Conservation (phyloP, 2,113 vertebrate species). For the Asarcornis scutulata region DNA sequence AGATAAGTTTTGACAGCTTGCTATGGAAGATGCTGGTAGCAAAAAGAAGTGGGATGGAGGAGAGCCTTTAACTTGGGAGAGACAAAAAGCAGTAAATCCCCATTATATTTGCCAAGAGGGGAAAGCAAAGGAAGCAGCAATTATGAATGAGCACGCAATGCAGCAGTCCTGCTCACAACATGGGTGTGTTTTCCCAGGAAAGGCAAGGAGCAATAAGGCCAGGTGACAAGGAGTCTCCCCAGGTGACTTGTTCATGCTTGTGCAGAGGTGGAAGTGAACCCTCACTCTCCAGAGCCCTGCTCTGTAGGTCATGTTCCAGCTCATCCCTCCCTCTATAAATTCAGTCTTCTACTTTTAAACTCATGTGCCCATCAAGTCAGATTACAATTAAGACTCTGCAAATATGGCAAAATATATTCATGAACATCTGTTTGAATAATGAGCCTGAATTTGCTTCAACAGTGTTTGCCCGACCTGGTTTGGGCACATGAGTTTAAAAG, state of each 20-base stretch:
- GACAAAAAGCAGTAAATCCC: background rate
- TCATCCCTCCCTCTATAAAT: background rate
- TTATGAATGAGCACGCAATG: background rate
- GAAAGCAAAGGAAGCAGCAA: background rate
- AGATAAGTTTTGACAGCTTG: background rate
- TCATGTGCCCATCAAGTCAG: slow-evolving; percentile 6
- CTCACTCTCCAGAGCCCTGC: background rate
- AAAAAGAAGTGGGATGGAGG: background rate
- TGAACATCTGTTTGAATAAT: slow-evolving; percentile 59
- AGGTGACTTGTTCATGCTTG: background rate
- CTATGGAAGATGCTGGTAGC: background rate
- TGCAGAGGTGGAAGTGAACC: background rate
- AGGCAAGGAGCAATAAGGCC: background rate
- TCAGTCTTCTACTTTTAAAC: slow-evolving; percentile 2
- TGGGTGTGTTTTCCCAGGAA: rapidly evolving
- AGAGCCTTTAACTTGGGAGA: background rate
- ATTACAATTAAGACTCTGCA: slow-evolving; percentile 40
- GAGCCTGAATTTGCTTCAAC: background rate
- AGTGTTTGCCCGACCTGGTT: background rate
- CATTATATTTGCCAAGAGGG: background rate
- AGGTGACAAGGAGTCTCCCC: background rate
- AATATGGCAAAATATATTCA: slow-evolving; percentile 47
- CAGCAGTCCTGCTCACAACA: background rate
- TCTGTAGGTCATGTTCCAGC: background rate
- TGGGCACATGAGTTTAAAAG: no score